These are phyloP conservation scores for Xenopus petersii DNA, from an alignment of 2,797 vertebrate species.

Conservation along the genomic window DNA sequence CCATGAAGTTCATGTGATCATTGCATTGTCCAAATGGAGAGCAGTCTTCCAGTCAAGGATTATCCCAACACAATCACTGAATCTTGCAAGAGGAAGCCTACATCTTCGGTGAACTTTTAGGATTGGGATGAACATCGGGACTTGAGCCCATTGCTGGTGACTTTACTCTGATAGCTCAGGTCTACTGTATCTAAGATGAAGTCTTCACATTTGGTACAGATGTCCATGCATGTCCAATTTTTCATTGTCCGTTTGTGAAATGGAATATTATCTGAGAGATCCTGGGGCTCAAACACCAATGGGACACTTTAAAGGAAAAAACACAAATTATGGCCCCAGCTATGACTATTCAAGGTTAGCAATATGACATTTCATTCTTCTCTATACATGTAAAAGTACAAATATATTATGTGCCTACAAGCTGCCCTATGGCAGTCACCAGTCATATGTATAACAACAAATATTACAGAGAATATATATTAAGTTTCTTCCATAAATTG, in stretches of 20 bases:
- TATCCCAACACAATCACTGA: neutral
- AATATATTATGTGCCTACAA: too few species aligned
- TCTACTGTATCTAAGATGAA: constrained; percentile 52
- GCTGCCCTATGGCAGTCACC: too few species aligned
- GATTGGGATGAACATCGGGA: constrained; percentile 47
- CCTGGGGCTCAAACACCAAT: constrained; percentile 54
- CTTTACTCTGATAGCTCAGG: constrained; percentile 40
- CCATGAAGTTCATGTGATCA: neutral
- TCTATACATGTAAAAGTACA: too few species aligned
- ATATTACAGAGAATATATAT: too few species aligned
- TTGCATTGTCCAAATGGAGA: neutral
- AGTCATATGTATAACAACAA: too few species aligned
- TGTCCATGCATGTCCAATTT: constrained; percentile 56
- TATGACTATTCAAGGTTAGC: too few species aligned
- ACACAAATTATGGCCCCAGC: too few species aligned
- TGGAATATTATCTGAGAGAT: constrained; percentile 38
- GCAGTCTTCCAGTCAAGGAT: neutral
- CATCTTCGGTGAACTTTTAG: neutral
- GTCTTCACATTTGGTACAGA: constrained; percentile 54
- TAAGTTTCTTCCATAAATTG: too few species aligned
- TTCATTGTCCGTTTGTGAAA: constrained; percentile 34
- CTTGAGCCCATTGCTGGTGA: constrained; percentile 45
- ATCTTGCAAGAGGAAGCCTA: neutral
- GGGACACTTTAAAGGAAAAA: constrained; percentile 51
- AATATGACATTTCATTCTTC: too few species aligned